Base-by-base conservation (phyloP, 2,797 vertebrate species). In the Cirrhinus mrigala region DNA sequence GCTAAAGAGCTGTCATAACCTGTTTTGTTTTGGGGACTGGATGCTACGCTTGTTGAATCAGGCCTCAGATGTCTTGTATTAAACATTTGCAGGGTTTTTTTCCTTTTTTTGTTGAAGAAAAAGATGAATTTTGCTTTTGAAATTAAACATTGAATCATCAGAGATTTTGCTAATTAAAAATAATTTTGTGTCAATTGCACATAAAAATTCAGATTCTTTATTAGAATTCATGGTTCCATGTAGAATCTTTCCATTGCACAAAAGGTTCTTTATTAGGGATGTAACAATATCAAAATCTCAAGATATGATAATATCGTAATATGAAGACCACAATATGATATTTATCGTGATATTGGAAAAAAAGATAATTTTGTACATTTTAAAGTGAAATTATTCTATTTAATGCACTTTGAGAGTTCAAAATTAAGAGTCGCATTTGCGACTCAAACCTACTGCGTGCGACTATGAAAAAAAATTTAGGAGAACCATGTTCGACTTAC, bases 1-100 rank as follows among this genome's bases (percentile, higher is more conserved):
- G 64, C 48, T 70, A 40, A 81, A 52, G 44, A 70, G 27, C 29
- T 15, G 24, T 80, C 27, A 40, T 29, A 79, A 50, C n/a, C n/a
- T 3, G 16, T n/a, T 37, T 54, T 52, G 46, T 64, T 64, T 29
- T n/a, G 46, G 46, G 79, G 4, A 68, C 46, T 52, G 27, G 37
- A 22, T 78, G 24, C 27, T 62, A n/a, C 22, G 37, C 54, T 60
- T 62, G 7, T 50, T 62, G 27, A 71, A 15, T 46, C 37, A 74
- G 44, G 29, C 66, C 54, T 71, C 68, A 46, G 50, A 58, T 71
- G 33, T 80, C 5, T 79, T 15, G 24, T 46, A 64, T 29, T 48
- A 20, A 12, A 64, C 24, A 46, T 46, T 27, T 44, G 54, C 9
- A 3, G 4, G 16, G 9, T 40, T 74, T 27, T 68, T 11, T 3